Evolutionary conservation across 2,797 vertebrate genomes (phyloP).

Genomic region (Lycodopsis pacificus): DNA sequence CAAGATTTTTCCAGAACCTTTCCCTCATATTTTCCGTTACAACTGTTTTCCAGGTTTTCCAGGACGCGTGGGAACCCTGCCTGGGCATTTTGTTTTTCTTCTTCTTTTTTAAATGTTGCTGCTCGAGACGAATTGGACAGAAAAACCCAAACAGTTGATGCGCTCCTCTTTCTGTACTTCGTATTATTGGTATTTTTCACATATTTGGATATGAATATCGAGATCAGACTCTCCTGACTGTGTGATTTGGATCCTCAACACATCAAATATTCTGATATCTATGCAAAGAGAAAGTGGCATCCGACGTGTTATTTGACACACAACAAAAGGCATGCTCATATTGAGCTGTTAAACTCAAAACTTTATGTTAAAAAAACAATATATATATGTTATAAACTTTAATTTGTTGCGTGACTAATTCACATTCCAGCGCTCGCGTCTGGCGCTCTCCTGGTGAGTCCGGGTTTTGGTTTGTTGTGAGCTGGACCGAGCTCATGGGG

Average conservation of each 20-base stretch:
- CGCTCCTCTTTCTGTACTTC: neutral
- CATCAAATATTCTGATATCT: neutral
- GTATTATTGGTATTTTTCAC: neutral
- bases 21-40: too few species aligned
- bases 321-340: conserved; percentile 12
- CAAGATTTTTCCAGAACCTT: too few species aligned
- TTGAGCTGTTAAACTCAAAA: conserved; percentile 32
- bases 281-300: conserved; percentile 4
- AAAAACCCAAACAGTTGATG: neutral
- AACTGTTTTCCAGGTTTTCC: too few species aligned
- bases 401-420: conserved; percentile 4
- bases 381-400: neutral
- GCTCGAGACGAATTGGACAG: conserved; percentile 3
- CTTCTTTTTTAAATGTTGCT: neutral
- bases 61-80: too few species aligned
- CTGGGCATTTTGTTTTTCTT: neutral
- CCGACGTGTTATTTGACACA: conserved; percentile 5
- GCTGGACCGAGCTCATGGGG: conserved; percentile 3
- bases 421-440: too few species aligned
- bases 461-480: conserved; percentile 3
- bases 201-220: neutral
- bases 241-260: neutral
- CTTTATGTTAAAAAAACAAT: neutral
- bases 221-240: neutral
- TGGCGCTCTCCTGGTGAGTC: neutral